Conservation (phyloP, 2,888 invertebrate species). For the Altica lythri region DNA sequence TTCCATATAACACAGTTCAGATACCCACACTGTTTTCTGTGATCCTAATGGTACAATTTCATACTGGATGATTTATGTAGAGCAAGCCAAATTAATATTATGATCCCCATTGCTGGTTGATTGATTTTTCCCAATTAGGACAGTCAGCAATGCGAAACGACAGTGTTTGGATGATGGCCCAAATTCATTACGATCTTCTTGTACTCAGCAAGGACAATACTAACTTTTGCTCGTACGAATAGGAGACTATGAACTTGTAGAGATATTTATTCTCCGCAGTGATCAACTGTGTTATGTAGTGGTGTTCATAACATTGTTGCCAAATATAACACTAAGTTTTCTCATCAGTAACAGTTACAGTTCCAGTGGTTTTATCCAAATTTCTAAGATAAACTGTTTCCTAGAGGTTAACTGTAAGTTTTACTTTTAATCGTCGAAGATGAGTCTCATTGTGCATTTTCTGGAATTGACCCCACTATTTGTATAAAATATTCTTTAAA, state of each 20-base stretch:
- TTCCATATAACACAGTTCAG: neutral
- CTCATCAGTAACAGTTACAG: too few species aligned
- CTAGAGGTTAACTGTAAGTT: too few species aligned
- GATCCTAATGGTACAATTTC: slow-evolving; percentile 47
- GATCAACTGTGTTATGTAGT: too few species aligned
- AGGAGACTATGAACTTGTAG: slow-evolving; percentile 36
- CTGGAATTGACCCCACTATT: too few species aligned
- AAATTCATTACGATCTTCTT: slow-evolving; percentile 26
- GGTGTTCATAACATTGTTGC: too few species aligned
- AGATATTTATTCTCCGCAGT: too few species aligned
- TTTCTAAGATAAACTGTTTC: too few species aligned
- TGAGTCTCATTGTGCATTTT: too few species aligned
- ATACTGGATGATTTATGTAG: slow-evolving; percentile 54
- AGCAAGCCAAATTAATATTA: slow-evolving; percentile 44
- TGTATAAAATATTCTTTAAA: too few species aligned
- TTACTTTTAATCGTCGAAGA: too few species aligned
- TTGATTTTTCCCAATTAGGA: slow-evolving; percentile 21
- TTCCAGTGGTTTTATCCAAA: too few species aligned
- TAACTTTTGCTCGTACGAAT: slow-evolving; percentile 43
- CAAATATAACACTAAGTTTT: too few species aligned
- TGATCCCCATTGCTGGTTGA: slow-evolving; percentile 8
- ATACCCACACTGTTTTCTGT: slow-evolving; percentile 35
- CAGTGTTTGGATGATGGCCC: slow-evolving; percentile 21
- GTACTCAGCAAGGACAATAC: slow-evolving; percentile 45
- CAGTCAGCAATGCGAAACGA: neutral